Base-by-base conservation (phyloP, 2,113 vertebrate species). In the Entelurus aequoreus region DNA sequence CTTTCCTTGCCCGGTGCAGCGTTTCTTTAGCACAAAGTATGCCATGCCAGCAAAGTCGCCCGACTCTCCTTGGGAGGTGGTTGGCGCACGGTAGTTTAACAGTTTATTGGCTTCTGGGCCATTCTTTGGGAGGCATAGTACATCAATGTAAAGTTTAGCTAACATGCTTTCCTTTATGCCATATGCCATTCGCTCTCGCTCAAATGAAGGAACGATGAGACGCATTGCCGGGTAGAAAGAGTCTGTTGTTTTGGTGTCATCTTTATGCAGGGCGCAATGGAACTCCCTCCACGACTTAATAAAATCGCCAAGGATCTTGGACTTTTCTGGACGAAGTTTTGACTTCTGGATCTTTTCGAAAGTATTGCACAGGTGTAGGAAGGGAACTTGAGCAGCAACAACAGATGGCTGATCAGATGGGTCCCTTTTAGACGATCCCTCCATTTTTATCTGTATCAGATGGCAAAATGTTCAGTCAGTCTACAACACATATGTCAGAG, bases 111-210 rank as follows among this genome's bases (percentile, higher is more conserved):
- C 94, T 51, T 99, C 96, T 19, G 94, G 91, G n/a, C 97, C 96
- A 16, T 90, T 94, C 85, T 88, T 94, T 1, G 97, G 92, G 55
- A 99, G 88, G 28, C 94, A 92, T 54, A 99, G 88, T 12, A 94
- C 88, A 1, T 98, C 93, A 1, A 98, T 98, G 80, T 96, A 99
- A 14, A 99, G 91, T 62, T 98, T 99, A 0, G 95, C 97, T 13
- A 99, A 89, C 94, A 98, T 95, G 42, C 81, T 98, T 84, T 99
- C 97, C 84, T 99, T 99, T 74, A 99, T 98, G 38, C 97, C 96
- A 15, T 99, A 99, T 0, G 97, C 96, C 92, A 97, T 92, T 37
- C 97, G 90, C 76, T 98, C 95, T 72, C 97, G 89, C 74, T 99
- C 97, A 47, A 95, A 63, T 5, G 94, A 81, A 0, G 97, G 97